Evolutionary conservation across 2,888 invertebrate genomes (phyloP).

Genomic region (Sesia apiformis): DNA sequence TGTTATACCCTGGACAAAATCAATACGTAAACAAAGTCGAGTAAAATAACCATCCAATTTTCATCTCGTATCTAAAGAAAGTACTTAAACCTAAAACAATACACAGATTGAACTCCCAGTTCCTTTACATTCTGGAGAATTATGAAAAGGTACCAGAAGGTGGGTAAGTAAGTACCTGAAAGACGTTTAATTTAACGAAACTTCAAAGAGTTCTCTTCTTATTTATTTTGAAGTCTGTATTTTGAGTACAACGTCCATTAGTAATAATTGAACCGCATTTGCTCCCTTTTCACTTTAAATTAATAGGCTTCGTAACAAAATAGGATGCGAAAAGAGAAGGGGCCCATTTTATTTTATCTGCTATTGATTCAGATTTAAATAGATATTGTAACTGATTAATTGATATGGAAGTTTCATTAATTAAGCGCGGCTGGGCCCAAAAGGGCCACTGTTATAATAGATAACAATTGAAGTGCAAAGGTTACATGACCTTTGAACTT

Average conservation of each 20-base stretch:
- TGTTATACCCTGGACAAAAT: conserved; percentile 22
- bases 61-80: neutral
- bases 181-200: conserved; percentile 8
- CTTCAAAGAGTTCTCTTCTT: conserved; percentile 9
- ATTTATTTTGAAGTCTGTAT: conserved; percentile 14
- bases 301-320: neutral
- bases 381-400: too few species aligned
- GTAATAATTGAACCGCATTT: conserved; percentile 19
- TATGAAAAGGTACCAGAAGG: conserved; percentile 5
- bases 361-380: neutral
- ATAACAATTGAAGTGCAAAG: too few species aligned
- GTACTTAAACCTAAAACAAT: conserved; percentile 5
- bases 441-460: too few species aligned
- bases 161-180: conserved; percentile 2
- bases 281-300: conserved; percentile 12
- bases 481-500: too few species aligned
- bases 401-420: too few species aligned
- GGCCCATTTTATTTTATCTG: neutral
- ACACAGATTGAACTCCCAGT: conserved; percentile 5
- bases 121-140: conserved; percentile 6
- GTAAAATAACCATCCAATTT: neutral
- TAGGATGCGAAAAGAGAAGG: neutral
- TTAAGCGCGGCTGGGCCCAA: too few species aligned
- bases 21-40: conserved; percentile 7
- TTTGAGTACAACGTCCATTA: conserved; percentile 22